A percentile compares a stretch with the other conserved stretches of the same genome.
These are phyloP conservation scores for Bufo bufo DNA, from an alignment of 2,113 vertebrate species.

Conservation along the genomic window DNA sequence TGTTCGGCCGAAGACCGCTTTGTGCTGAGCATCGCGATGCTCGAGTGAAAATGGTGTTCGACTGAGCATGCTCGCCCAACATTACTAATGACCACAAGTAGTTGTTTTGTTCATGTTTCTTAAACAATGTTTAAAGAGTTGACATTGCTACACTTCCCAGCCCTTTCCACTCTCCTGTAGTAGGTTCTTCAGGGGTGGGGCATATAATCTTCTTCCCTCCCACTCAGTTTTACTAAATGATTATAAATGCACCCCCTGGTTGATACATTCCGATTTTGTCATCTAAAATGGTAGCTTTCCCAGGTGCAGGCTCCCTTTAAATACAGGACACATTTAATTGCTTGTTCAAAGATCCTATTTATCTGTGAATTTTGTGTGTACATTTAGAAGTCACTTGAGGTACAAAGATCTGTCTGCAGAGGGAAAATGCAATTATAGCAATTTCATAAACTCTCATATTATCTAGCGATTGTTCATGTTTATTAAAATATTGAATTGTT, in stretches of 20 bases:
- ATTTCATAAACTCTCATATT: background rate
- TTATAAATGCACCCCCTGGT: background rate
- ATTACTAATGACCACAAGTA: no score
- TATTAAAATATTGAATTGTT: conserved; percentile 16
- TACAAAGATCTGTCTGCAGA: background rate
- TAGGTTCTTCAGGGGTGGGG: background rate
- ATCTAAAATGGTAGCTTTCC: background rate
- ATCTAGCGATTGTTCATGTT: background rate
- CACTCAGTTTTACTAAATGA: no score
- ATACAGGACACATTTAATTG: background rate
- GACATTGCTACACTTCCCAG: no score
- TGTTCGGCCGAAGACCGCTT: no score
- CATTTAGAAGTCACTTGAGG: conserved; percentile 6
- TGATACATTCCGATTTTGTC: background rate
- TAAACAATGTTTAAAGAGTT: no score
- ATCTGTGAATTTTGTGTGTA: background rate
- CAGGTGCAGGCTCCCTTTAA: background rate
- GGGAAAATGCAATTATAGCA: background rate
- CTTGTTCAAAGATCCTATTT: background rate
- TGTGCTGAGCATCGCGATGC: no score
- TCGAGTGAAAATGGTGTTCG: no score
- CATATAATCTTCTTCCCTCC: background rate
- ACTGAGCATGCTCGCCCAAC: no score
- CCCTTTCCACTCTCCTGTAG: background rate
- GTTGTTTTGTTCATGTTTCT: no score